Evolutionary conservation across 2,888 invertebrate genomes (phyloP).

Genomic region (Epiblema foenella): DNA sequence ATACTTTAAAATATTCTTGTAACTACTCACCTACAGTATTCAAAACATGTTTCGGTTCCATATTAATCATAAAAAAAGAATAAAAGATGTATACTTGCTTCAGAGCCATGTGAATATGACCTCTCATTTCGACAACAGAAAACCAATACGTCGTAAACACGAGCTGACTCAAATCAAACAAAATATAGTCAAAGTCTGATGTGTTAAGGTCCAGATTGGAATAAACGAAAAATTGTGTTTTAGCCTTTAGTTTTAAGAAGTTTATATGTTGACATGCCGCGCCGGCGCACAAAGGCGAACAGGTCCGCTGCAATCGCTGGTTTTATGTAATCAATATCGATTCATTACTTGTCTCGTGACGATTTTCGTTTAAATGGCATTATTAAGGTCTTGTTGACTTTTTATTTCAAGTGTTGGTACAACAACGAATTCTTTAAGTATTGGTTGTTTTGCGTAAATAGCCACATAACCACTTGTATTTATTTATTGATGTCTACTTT

Average conservation of each 20-base stretch:
- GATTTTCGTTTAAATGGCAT: constrained; percentile 61
- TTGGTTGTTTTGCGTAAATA: constrained; percentile 14
- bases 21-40: not conserved
- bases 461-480: not conserved
- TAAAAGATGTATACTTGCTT: constrained; percentile 33
- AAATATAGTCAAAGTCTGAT: not conserved
- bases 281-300: constrained; percentile 60
- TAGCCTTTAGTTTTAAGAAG: not conserved
- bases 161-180: not conserved
- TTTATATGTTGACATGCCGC: constrained; percentile 47
- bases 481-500: not conserved
- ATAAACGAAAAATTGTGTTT: not conserved
- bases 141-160: not conserved
- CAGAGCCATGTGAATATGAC: constrained; percentile 47
- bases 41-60: constrained; percentile 15
- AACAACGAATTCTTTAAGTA: constrained; percentile 20
- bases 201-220: not conserved
- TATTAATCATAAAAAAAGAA: constrained; percentile 29
- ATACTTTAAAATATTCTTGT: not conserved
- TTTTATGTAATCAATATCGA: constrained; percentile 71
- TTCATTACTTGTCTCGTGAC: constrained; percentile 65
- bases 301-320: constrained; percentile 65
- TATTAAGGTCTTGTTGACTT: constrained; percentile 52
- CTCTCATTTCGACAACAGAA: constrained; percentile 45
- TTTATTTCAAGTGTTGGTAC: constrained; percentile 44